Percentiles rank a stretch among this genome's conserved stretches.
Evolutionary conservation across 64 coral and sea anemone genomes (phyloP).

Genomic region (Montipora foliosa): DNA sequence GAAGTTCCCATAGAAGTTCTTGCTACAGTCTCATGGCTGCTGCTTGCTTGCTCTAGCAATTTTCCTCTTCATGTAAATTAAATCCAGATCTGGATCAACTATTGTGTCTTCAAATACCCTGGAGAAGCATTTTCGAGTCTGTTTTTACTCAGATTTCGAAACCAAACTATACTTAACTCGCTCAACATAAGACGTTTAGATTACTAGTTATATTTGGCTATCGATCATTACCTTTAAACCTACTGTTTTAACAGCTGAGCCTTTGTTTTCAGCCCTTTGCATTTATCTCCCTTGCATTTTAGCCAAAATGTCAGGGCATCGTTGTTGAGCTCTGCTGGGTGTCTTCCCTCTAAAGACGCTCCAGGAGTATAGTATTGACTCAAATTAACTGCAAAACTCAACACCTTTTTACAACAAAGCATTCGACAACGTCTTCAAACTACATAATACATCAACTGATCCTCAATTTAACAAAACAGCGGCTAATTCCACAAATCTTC

Average conservation of each 20-base stretch:
- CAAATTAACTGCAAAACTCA: background rate
- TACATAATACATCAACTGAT: too few relatives aligned
- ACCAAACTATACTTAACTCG: background rate
- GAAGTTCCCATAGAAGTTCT: too few relatives aligned
- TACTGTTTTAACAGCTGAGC: conserved; percentile 47
- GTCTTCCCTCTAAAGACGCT: background rate
- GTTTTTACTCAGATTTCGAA: background rate
- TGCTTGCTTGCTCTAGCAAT: too few relatives aligned
- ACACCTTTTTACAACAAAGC: too few relatives aligned
- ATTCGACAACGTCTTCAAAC: too few relatives aligned
- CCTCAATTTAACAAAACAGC: too few relatives aligned
- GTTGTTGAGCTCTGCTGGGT: conserved; percentile 11
- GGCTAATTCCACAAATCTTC: too few relatives aligned
- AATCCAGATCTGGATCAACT: too few relatives aligned
- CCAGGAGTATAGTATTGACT: conserved; percentile 27
- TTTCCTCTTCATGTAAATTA: too few relatives aligned
- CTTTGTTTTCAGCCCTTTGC: conserved; percentile 48
- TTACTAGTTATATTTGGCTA: too few relatives aligned
- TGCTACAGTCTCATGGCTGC: too few relatives aligned
- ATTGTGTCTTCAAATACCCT: background rate
- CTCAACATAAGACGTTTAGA: background rate
- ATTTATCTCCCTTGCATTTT: conserved; percentile 16
- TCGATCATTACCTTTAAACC: background rate
- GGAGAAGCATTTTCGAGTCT: background rate
- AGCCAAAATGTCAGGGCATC: conserved; percentile 45